Percentiles rank a stretch among this genome's conserved stretches.
These are phyloP conservation scores for Ephydatia muelleri DNA, from an alignment of 37 sponge, comb jelly and placozoan genomes.

Conservation along the genomic window DNA sequence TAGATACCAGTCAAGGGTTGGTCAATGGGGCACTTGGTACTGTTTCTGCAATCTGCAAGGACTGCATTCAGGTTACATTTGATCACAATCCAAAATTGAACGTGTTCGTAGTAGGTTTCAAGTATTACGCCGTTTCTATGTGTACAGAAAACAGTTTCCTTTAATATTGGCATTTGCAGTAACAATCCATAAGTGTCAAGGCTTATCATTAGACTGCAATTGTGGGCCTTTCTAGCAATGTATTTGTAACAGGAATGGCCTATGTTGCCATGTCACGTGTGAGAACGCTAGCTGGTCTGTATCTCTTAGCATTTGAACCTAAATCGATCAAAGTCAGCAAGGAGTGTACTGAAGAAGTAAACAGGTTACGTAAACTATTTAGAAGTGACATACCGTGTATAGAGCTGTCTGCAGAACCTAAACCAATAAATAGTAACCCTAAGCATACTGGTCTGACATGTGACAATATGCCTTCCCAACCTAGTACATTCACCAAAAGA, in stretches of 20 bases:
- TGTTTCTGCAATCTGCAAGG: not conserved
- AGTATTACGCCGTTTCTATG: constrained; percentile 16
- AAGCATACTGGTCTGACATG: no score
- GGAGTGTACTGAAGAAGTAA: constrained; percentile 8
- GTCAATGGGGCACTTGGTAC: constrained; percentile 59
- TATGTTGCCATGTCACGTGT: constrained; percentile 56
- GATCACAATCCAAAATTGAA: constrained; percentile 34
- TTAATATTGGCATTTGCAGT: constrained; percentile 44
- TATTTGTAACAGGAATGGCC: constrained; percentile 34
- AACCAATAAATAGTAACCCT: no score
- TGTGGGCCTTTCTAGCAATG: constrained; percentile 15
- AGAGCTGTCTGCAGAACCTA: no score
- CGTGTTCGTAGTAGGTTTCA: constrained; percentile 28
- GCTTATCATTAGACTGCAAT: constrained; percentile 35
- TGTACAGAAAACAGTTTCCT: constrained; percentile 52
- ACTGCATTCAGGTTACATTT: constrained; percentile 31
- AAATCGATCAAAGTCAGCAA: constrained; percentile 27
- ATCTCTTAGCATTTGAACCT: constrained; percentile 10
- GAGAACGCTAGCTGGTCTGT: constrained; percentile 29
- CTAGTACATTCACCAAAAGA: no score
- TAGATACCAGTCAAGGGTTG: constrained; percentile 37
- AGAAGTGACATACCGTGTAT: no score
- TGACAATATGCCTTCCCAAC: no score
- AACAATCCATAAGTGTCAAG: constrained; percentile 63
- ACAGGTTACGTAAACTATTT: not conserved